Evolutionary conservation across 2,888 invertebrate species (phyloP).

Genomic region (Zaprionus bogoriensis): DNA sequence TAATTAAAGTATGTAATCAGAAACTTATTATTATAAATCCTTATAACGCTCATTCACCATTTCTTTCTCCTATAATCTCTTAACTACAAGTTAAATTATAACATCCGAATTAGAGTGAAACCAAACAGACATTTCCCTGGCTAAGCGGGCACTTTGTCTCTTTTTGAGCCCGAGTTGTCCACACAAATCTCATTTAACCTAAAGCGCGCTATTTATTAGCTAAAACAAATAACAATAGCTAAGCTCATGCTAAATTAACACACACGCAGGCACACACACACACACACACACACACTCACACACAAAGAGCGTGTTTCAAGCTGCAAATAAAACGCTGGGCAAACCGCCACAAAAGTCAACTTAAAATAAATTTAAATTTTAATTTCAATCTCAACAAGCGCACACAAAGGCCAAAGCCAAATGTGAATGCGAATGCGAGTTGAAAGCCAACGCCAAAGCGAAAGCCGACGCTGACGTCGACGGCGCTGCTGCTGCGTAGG

Average conservation of each 20-base stretch:
- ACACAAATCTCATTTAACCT: neutral
- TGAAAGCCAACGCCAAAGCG: conserved; percentile 13
- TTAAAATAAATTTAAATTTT: conserved; percentile 75
- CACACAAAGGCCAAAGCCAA: conserved; percentile 64
- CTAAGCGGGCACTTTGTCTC: neutral
- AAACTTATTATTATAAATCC: too few relatives aligned
- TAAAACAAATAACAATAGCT: neutral
- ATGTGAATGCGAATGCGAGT: conserved; percentile 29
- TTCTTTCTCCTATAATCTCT: neutral
- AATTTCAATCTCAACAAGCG: conserved; percentile 68
- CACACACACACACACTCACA: neutral
- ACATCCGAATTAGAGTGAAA: neutral
- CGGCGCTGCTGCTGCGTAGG: conserved; percentile 60
- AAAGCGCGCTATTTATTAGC: neutral
- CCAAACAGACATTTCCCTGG: neutral
- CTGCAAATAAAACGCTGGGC: conserved; percentile 38
- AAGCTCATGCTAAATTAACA: conserved; percentile 41
- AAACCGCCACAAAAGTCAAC: conserved; percentile 58
- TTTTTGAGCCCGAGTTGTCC: neutral
- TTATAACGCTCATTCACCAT: too few relatives aligned
- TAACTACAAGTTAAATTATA: neutral
- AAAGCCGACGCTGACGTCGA: conserved; percentile 28
- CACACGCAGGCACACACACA: neutral
- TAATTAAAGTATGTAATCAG: too few relatives aligned
- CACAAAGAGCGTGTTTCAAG: conserved; percentile 10